Percentiles rank a stretch among this genome's conserved stretches.
phyloP scores from a whole-genome alignment of 2,888 invertebrate genomes.

The Andrena minutula region DNA sequence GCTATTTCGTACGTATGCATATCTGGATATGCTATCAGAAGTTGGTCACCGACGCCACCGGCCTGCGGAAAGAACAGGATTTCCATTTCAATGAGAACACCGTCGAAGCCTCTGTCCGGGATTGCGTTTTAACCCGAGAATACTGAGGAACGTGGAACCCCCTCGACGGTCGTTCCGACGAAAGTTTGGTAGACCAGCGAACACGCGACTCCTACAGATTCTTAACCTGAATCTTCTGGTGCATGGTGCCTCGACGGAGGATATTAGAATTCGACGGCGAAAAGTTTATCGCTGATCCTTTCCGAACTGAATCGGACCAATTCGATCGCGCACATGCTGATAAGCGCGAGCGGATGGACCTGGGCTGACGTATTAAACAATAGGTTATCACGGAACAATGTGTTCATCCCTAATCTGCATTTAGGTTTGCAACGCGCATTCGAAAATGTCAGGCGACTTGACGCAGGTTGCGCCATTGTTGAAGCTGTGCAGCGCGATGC shows the following conservation, averaged over 20 bases:
- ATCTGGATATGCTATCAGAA: constrained; percentile 29
- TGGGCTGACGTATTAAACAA: constrained; percentile 76
- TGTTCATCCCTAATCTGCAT: constrained; percentile 74
- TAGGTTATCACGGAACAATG: constrained; percentile 76
- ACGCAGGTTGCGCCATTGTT: constrained; percentile 61
- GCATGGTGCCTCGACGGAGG: too few species aligned
- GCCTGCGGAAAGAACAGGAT: constrained; percentile 34
- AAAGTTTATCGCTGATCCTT: too few species aligned
- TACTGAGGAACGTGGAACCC: constrained; percentile 18
- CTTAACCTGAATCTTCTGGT: too few species aligned
- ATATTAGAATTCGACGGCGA: too few species aligned
- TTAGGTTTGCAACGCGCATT: constrained; percentile 70
- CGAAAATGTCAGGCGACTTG: constrained; percentile 72
- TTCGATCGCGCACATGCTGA: constrained; percentile 32
- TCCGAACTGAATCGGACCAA: neutral
- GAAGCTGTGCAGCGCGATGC: constrained; percentile 35
- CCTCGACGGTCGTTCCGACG: neutral
- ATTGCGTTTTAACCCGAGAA: constrained; percentile 6
- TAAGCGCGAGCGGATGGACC: constrained; percentile 11
- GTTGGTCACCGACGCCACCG: constrained; percentile 31
- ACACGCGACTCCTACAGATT: too few species aligned
- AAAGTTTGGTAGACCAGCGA: too few species aligned
- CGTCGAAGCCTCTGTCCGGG: neutral
- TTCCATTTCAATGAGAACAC: constrained; percentile 54
- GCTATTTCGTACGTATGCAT: constrained; percentile 13